Evolutionary conservation across 2,113 vertebrate species (phyloP), one percentile per base, ranked within the genome.

Genomic region (Hassar affinis): DNA sequence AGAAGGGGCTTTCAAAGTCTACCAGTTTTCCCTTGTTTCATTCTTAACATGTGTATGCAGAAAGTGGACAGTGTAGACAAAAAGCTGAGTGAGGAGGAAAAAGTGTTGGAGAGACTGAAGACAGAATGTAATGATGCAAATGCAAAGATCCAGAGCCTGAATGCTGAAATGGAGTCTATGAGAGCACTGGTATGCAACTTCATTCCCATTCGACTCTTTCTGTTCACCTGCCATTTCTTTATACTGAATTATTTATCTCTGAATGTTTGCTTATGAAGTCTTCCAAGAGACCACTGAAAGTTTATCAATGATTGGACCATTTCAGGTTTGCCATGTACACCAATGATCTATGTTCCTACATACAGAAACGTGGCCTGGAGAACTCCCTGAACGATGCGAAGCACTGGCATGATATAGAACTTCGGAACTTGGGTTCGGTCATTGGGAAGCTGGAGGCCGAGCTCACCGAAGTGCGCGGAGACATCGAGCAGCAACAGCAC

Each of bases 391-490:
- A 93, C 0, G 96, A 99, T 0, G 95, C 97, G 38, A 95, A 94
- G 47, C 97, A 97, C 89, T 98, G 97, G 98, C 97, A 98, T 0
- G 93, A 95, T 85, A 94, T 97, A 17, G 97, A 99, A 90, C 93
- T 97, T 74, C 98, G 98, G 93, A 99, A 97, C 84, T 90, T 99
- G 78, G 95, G 96, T 30, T 95, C 97, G 0, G 93, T 98, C 79
- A 95, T 98, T 45, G 88, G 92, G 82, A 95, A 95, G 90, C 92
- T 99, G 91, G 95, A 99, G 90, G 94, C 95, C 2, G 98, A 99
- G 91, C 94, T 98, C 15, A 45, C 84, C 4, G 96, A 98, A 49
- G 91, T 97, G 47, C 94, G 90, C 30, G 86, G 85, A 0, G 98
- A 99, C 85, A 95, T 93, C 0, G 96, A 97, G 57, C 95, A 96